Base-by-base conservation (phyloP, 2,797 vertebrate genomes). In the Smutsia temminckii region DNA sequence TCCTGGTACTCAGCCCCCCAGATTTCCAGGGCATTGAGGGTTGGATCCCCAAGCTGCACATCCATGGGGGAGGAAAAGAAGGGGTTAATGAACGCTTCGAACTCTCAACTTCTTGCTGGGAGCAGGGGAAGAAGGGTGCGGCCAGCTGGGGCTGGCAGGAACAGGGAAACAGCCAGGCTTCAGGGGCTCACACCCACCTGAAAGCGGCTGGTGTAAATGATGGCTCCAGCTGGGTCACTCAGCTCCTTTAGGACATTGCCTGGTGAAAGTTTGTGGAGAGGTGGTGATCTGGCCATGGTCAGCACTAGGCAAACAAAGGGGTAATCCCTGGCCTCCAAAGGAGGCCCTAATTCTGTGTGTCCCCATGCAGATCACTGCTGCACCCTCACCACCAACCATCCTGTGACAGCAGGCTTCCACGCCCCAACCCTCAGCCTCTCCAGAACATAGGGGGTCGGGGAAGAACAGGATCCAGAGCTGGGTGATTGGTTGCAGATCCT, bases 1-100 rank as follows among this genome's bases (percentile, higher is more conserved):
- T 99, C 99, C 98, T 99, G 99, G 97, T 99, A 99, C 97, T 99
- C 99, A 0, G 99, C 99, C 7, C 99, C 99, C 99, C 99, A 99
- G 79, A 99, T 98, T 98, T 99, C 99, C 97, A 99, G 95, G 96
- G 99, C 98, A 21, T 99, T 99, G 96, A 99, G 96, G 0, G 99
- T 99, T 6, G 99, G 99, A 97, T 99, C 99, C 8, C 99, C 99
- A 34, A 98, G 98, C 99, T 99, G 91, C 10, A 93, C 14, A 40
- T 57, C 16, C 49, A 63, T 5, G 2, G 29, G 3, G 3, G 8
- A 72, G 2, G 40, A 85, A 85, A 71, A 68, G 63, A 32, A 78
- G 51, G 57, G 49, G 42, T 68, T 3, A 79, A n/a, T 12, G 14
- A 64, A 42, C 1, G 14, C 29, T 37, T 9, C 29, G 27, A 29